Evolutionary conservation across 2,797 vertebrate genomes (phyloP).

Genomic region (Uromys caudimaculatus): DNA sequence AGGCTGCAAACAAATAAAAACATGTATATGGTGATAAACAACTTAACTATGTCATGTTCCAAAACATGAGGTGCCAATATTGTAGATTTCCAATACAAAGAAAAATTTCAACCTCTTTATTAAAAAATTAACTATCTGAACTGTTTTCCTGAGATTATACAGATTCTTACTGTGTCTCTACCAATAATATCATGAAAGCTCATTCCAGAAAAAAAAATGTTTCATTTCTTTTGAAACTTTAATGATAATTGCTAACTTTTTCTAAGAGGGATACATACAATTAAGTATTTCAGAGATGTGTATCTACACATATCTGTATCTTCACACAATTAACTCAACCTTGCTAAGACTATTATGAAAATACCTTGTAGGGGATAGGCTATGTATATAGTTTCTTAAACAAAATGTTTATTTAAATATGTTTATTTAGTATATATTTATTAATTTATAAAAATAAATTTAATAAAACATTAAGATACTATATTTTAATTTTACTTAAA

Average conservation of each 20-base stretch:
- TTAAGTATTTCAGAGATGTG: not conserved
- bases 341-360: not conserved
- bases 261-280: not conserved
- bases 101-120: not conserved
- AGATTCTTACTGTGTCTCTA: not conserved
- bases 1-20: not conserved
- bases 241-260: not conserved
- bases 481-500: not conserved
- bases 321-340: not conserved
- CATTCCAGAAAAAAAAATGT: not conserved
- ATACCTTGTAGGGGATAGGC: not conserved
- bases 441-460: too few species aligned
- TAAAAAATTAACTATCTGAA: constrained; percentile 23
- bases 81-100: not conserved
- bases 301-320: not conserved
- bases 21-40: not conserved
- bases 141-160: not conserved
- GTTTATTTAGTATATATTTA: too few species aligned
- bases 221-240: not conserved
- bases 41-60: not conserved
- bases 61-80: not conserved
- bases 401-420: not conserved
- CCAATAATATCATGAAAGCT: not conserved
- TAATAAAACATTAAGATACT: too few species aligned
- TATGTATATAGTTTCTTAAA: not conserved